phyloP scores from a whole-genome alignment of 2,888 invertebrate species.

The Toxonevra muliebris region DNA sequence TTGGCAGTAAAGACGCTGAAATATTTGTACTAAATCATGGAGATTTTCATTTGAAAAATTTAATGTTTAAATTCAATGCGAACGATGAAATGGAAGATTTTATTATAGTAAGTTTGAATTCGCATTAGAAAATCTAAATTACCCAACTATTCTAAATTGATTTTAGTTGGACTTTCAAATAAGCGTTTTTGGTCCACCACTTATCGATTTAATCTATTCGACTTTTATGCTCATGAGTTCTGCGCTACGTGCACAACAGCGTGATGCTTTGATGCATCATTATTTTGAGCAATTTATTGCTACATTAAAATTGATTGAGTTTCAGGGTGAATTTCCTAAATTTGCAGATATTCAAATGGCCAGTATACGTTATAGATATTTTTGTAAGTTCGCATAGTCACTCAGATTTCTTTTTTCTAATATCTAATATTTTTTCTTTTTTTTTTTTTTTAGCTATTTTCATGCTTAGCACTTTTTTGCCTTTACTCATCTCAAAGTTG shows the following conservation, averaged over 20 bases:
- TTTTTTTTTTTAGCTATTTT: conserved; percentile 29
- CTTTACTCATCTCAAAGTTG: conserved; percentile 7
- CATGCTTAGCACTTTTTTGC: conserved; percentile 26
- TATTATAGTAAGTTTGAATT: conserved; percentile 39
- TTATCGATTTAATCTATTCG: conserved; percentile 47
- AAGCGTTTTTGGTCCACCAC: conserved; percentile 45
- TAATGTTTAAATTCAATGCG: conserved; percentile 56
- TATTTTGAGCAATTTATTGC: conserved; percentile 46
- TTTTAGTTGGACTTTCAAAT: conserved; percentile 51
- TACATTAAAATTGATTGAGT: conserved; percentile 45
- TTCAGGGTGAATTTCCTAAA: conserved; percentile 45
- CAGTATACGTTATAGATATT: conserved; percentile 31
- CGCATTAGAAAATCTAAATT: no score
- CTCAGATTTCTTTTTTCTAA: no score
- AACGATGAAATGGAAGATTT: conserved; percentile 30
- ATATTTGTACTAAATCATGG: conserved; percentile 53
- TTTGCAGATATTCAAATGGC: conserved; percentile 40
- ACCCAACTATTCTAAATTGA: neutral
- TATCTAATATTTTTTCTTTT: no score
- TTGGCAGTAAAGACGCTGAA: conserved; percentile 6
- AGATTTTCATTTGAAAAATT: conserved; percentile 53
- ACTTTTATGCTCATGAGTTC: conserved; percentile 46
- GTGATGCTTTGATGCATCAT: conserved; percentile 47
- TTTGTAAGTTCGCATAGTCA: conserved; percentile 24
- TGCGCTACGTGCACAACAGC: conserved; percentile 40